Conservation (phyloP, 2,113 vertebrate genomes). For the Gobius niger region DNA sequence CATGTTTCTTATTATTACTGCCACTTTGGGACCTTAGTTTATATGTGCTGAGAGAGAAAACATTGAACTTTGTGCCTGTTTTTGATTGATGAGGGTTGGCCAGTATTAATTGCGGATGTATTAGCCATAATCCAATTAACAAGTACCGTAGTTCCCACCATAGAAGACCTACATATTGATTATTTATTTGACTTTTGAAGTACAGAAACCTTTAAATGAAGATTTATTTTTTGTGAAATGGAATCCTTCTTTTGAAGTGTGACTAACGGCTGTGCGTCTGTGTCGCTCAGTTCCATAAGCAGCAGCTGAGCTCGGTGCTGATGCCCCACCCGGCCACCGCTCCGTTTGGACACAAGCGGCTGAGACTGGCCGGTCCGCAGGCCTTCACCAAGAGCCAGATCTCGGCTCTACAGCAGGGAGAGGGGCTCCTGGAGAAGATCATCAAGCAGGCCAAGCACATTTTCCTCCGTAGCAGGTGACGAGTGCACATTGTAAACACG, state of each 20-base stretch:
- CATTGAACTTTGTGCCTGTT: too few relatives aligned
- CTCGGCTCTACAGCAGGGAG: conserved; percentile 82
- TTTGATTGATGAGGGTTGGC: too few relatives aligned
- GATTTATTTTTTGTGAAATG: too few relatives aligned
- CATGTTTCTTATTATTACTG: too few relatives aligned
- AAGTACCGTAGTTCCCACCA: too few relatives aligned
- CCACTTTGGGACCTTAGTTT: too few relatives aligned
- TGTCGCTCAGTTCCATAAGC: conserved; percentile 90
- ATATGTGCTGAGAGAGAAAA: too few relatives aligned
- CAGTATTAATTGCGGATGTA: too few relatives aligned
- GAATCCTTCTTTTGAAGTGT: background rate
- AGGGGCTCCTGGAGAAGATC: conserved; percentile 97
- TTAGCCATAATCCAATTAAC: too few relatives aligned
- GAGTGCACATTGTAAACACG: background rate
- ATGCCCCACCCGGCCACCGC: conserved; percentile 96
- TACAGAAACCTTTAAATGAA: too few relatives aligned
- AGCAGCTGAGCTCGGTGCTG: conserved; percentile 89
- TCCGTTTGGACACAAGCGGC: conserved; percentile 92
- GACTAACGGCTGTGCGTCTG: background rate
- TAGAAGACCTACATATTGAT: too few relatives aligned
- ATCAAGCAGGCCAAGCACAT: conserved; percentile 99
- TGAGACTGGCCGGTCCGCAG: conserved; percentile 90
- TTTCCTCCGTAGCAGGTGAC: conserved; percentile 89
- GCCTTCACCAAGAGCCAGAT: conserved; percentile 94
- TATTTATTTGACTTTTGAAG: too few relatives aligned